Conservation (phyloP, 2,888 invertebrate species). For the Scaptomyza caliginosa region DNA sequence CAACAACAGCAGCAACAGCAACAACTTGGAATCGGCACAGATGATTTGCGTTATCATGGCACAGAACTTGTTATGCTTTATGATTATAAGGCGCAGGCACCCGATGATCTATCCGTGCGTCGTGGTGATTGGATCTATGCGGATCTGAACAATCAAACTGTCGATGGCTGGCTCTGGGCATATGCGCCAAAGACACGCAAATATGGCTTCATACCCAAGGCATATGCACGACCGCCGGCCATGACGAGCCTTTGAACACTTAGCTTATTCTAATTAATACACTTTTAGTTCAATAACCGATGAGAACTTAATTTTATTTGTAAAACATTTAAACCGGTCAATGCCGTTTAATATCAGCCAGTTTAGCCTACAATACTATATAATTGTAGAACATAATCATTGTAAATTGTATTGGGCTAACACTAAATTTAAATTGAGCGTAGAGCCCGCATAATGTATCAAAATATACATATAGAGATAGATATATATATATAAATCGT, state of each 20-base stretch:
- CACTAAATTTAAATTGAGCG: conserved; percentile 26
- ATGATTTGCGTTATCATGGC: conserved; percentile 92
- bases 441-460: conserved; percentile 14
- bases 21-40: conserved; percentile 83
- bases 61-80: conserved; percentile 97
- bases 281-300: not conserved
- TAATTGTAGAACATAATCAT: conserved; percentile 22
- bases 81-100: conserved; percentile 97
- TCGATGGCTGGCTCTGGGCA: conserved; percentile 97
- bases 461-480: too few species aligned
- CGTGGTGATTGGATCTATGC: conserved; percentile 98
- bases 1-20: conserved; percentile 69
- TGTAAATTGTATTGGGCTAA: conserved; percentile 45
- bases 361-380: too few species aligned
- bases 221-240: conserved; percentile 95
- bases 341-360: not conserved
- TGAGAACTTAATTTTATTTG: not conserved
- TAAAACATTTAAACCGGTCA: not conserved
- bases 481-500: conserved; percentile 5
- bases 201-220: conserved; percentile 97
- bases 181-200: conserved; percentile 96
- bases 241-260: conserved; percentile 88
- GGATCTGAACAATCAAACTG: conserved; percentile 95
- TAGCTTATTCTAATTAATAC: not conserved
- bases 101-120: conserved; percentile 95